A percentile compares a stretch with the other conserved stretches of the same genome.
Evolutionary conservation across 2,797 vertebrate genomes (phyloP).

Genomic region (Geotrypetes seraphini): DNA sequence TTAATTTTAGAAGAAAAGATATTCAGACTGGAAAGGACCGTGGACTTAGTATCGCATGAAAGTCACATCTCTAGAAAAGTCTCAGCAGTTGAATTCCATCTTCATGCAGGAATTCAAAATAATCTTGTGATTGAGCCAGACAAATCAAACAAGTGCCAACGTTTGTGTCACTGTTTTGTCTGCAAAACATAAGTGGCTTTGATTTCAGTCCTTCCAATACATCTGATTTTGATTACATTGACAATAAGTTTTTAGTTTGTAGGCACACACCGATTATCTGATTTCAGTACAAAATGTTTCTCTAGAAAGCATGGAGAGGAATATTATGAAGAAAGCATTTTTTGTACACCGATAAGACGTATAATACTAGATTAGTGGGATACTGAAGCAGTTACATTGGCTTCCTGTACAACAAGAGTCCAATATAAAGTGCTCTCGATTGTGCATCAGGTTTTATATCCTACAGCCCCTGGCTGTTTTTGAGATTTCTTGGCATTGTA

Average conservation of each 20-base stretch:
- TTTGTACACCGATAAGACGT: rapidly evolving
- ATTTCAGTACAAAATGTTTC: rapidly evolving
- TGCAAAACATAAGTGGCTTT: not conserved
- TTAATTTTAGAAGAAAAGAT: no score
- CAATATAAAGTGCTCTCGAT: no score
- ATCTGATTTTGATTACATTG: rapidly evolving
- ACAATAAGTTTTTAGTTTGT: not conserved
- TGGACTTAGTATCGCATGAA: not conserved
- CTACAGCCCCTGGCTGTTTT: no score
- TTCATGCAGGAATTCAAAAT: not conserved
- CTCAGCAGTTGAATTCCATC: no score
- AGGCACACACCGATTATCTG: not conserved
- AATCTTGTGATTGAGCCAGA: not conserved
- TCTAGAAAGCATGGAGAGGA: not conserved
- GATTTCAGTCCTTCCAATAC: not conserved
- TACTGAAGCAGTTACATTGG: rapidly evolving
- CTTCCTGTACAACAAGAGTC: no score
- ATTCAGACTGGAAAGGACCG: no score
- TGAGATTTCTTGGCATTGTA: no score
- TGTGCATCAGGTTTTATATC: no score
- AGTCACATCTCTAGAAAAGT: no score
- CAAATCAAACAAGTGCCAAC: not conserved
- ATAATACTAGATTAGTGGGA: not conserved
- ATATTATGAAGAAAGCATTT: not conserved
- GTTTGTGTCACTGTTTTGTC: not conserved